Base-by-base conservation (phyloP, 2,888 invertebrate species). In the Pollenia amentaria region DNA sequence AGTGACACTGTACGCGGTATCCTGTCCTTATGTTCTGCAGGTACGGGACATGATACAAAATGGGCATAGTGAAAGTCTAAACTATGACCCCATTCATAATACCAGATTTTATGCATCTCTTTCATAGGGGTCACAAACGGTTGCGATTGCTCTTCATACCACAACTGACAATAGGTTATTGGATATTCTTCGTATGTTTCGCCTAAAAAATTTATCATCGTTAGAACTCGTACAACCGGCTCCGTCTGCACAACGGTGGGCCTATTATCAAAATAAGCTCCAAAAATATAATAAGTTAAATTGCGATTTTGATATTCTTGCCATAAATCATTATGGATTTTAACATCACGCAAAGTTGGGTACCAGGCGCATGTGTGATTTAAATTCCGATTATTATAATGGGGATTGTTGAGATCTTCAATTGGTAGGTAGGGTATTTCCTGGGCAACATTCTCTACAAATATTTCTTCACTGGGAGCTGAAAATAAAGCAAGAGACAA, bases 21-120 rank as follows among this genome's bases (percentile, higher is more conserved):
- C 46, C 84, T 48, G 94, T 88, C 95, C 94, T 80, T 21, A 72
- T 95, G 94, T 92, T 96, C 94, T 85, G 95, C 94, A 0, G 98
- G 98, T 88, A 98, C 94, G 89, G 96, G 96, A 93, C 98, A 98
- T 14, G 97, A 97, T 88, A 97, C 95, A 82, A 98, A 94, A 92
- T 97, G 98, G 0, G 98, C 98, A 92, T 97, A 98, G 91, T 97
- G 96, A 78, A 97, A 96, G 46, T 96, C 96, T 90, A 97, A 96
- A 90, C 96, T 96, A 93, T 97, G 97, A 69, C 97, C 97, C 97
- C 98, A 98, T 29, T 29, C 8, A 6, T 18, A 53, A 16, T 4
- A 4, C 18, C 53, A 53, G 29, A 29, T 29, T 29, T 29, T 29
- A 29, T 29, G 29, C 29, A 29, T 29, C 29, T 3, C 29, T 6